Evolutionary conservation across 2,888 invertebrate species (phyloP).

Genomic region (Ecliptopera silaceata): DNA sequence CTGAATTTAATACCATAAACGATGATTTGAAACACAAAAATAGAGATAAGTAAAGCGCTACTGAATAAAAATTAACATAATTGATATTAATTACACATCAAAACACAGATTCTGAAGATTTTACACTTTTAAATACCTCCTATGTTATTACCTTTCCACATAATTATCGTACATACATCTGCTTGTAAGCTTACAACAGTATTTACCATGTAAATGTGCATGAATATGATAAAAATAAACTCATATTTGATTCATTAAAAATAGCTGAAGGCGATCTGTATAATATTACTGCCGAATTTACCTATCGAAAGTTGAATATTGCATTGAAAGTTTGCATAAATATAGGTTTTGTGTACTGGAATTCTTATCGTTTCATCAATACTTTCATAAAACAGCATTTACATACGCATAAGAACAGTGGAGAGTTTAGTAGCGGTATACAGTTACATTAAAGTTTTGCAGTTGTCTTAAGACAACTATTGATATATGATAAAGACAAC

Average conservation of each 20-base stretch:
- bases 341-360: background rate
- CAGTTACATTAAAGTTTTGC: too few species aligned
- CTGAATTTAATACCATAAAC: constrained; percentile 25
- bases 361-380: background rate
- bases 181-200: constrained; percentile 12
- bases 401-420: too few species aligned
- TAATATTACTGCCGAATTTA: constrained; percentile 2
- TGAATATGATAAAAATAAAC: constrained; percentile 18
- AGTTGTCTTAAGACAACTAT: too few species aligned
- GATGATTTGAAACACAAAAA: constrained; percentile 17
- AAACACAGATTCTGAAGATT: constrained; percentile 26
- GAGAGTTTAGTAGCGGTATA: too few species aligned
- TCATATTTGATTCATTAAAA: constrained; percentile 15
- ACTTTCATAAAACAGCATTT: background rate
- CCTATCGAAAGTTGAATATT: constrained; percentile 11
- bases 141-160: constrained; percentile 26
- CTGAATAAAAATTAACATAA: constrained; percentile 27
- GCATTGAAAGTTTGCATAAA: background rate
- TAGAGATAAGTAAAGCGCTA: constrained; percentile 20
- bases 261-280: constrained; percentile 5
- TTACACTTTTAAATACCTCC: constrained; percentile 17
- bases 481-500: too few species aligned
- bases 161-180: constrained; percentile 11
- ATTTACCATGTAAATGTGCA: constrained; percentile 25
- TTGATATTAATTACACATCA: constrained; percentile 28